Conservation (phyloP, 1,140 invertebrate species). For the Drosophila orena region DNA sequence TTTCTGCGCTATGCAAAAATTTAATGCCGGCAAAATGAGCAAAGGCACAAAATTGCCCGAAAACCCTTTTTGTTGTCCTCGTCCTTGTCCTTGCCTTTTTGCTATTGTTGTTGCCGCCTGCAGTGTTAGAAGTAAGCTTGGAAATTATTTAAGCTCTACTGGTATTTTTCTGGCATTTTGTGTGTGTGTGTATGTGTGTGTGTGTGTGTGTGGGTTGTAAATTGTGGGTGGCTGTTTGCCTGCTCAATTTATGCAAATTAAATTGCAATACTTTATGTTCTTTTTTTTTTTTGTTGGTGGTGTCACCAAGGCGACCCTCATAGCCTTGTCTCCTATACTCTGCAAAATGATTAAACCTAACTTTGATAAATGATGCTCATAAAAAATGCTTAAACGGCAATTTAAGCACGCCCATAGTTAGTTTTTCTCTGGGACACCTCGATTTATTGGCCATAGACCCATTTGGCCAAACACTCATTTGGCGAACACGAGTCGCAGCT, state of each 20-base stretch:
- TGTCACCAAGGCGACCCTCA: conserved; percentile 60
- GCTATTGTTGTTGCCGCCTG: conserved; percentile 33
- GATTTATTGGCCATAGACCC: conserved; percentile 77
- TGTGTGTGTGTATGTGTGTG: not conserved
- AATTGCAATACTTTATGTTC: conserved; percentile 78
- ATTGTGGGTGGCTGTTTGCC: conserved; percentile 35
- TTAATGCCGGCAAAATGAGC: conserved; percentile 79
- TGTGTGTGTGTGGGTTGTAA: not conserved
- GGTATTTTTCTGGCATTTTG: conserved; percentile 68
- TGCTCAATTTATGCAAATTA: conserved; percentile 81
- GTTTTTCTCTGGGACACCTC: conserved; percentile 33
- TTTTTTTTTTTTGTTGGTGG: conserved; percentile 45
- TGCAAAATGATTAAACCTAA: conserved; percentile 75
- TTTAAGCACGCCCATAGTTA: conserved; percentile 80
- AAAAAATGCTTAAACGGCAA: conserved; percentile 82
- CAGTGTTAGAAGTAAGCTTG: conserved; percentile 74
- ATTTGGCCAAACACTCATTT: conserved; percentile 71
- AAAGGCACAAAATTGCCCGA: conserved; percentile 73
- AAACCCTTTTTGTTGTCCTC: conserved; percentile 69
- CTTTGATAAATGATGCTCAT: conserved; percentile 82
- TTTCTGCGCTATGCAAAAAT: conserved; percentile 73
- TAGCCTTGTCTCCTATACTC: conserved; percentile 13
- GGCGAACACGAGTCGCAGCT: conserved; percentile 65
- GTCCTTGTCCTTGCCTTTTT: conserved; percentile 17
- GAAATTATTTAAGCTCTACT: conserved; percentile 74